Conservation (phyloP, 2,888 invertebrate species). For the Caenorhabditis angaria region DNA sequence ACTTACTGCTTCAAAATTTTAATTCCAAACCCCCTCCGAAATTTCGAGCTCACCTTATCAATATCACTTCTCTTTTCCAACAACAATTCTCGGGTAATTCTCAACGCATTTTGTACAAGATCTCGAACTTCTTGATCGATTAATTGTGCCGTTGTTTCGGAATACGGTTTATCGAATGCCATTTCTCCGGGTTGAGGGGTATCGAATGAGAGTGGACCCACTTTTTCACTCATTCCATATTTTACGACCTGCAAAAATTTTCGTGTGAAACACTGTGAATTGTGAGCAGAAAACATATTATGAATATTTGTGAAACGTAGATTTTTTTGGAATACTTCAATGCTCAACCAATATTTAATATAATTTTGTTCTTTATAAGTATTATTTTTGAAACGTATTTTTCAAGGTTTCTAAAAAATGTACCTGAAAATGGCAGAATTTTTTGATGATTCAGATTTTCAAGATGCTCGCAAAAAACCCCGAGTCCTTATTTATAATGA, state of each 20-base stretch:
- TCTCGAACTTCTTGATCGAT: conserved; percentile 87
- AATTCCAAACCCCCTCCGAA: too few relatives aligned
- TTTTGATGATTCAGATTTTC: too few relatives aligned
- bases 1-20: too few relatives aligned
- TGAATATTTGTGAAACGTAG: conserved; percentile 2
- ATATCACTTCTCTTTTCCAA: conserved; percentile 85
- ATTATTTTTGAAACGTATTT: too few relatives aligned
- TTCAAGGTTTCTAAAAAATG: too few relatives aligned
- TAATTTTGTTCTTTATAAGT: neutral
- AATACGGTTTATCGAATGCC: conserved; percentile 84
- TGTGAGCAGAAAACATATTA: neutral
- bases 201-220: conserved; percentile 95
- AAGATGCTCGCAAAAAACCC: too few relatives aligned
- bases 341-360: conserved; percentile 10
- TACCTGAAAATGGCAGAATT: too few relatives aligned
- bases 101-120: conserved; percentile 83
- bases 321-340: too few relatives aligned
- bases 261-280: neutral
- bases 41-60: conserved; percentile 80
- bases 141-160: conserved; percentile 93
- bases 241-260: conserved; percentile 81
- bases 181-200: conserved; percentile 88
- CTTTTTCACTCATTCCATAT: conserved; percentile 96
- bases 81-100: conserved; percentile 83
- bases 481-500: too few relatives aligned